A percentile compares a stretch with the other conserved stretches of the same genome.
These are phyloP conservation scores for Brassicogethes aeneus DNA, from an alignment of 2,888 invertebrate species.

Conservation along the genomic window DNA sequence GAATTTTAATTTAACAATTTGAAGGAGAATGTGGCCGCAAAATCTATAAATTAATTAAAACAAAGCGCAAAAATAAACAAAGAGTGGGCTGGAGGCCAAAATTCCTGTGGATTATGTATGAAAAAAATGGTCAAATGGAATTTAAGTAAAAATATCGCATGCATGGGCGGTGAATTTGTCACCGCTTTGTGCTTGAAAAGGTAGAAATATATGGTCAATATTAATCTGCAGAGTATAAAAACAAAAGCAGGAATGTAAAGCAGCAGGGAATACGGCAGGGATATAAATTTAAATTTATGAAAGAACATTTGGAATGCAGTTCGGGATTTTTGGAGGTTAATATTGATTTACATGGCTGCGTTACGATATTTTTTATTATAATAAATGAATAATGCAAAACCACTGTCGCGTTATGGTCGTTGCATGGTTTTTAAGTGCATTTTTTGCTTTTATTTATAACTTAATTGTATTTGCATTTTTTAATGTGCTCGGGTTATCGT, in stretches of 20 bases:
- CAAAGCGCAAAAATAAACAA: too few species aligned
- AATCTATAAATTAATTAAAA: too few species aligned
- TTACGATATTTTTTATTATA: background rate
- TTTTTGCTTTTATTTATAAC: background rate
- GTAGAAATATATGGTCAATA: conserved; percentile 17
- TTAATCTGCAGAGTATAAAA: conserved; percentile 19
- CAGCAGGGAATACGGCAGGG: conserved; percentile 15
- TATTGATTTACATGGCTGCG: conserved; percentile 6
- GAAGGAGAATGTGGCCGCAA: too few species aligned
- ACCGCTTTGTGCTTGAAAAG: conserved; percentile 11
- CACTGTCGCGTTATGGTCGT: background rate
- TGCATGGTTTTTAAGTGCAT: background rate
- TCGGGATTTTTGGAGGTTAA: conserved; percentile 12
- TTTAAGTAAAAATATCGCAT: background rate
- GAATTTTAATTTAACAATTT: too few species aligned
- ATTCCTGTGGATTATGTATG: background rate
- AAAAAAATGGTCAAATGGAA: background rate
- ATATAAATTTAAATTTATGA: conserved; percentile 23
- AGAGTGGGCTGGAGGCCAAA: too few species aligned
- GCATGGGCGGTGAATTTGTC: conserved; percentile 7
- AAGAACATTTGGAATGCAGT: conserved; percentile 20
- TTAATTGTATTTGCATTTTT: conserved; percentile 1
- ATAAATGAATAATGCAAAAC: background rate
- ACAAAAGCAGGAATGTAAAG: conserved; percentile 19
- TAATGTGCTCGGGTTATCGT: background rate